Percentiles rank a stretch among this genome's conserved stretches.
Conservation (phyloP, 1,140 invertebrate species). For the Monochamus saltuarius region DNA sequence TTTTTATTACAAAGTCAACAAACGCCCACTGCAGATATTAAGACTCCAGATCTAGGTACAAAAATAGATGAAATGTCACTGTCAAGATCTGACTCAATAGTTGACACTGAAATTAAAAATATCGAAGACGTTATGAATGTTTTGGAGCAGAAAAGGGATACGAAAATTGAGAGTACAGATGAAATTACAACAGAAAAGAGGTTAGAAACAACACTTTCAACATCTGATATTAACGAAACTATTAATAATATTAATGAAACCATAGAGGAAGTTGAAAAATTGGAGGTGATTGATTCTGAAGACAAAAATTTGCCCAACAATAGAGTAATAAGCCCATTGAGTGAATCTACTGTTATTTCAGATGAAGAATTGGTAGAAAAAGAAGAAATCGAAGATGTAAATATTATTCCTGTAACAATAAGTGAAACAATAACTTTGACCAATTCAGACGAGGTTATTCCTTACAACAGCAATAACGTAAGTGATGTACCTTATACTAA, state of each 20-base stretch:
- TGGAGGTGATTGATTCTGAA: background rate
- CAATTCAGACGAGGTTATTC: no score
- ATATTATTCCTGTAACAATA: background rate
- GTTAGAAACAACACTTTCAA: no score
- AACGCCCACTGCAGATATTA: slow-evolving; percentile 11
- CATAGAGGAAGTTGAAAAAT: slow-evolving; percentile 6
- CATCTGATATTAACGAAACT: no score
- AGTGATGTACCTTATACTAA: no score
- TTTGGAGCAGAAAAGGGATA: slow-evolving; percentile 24
- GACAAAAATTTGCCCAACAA: background rate
- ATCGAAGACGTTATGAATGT: slow-evolving; percentile 44
- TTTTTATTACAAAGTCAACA: slow-evolving; percentile 28
- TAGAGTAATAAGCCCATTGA: background rate
- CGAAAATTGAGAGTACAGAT: slow-evolving; percentile 15
- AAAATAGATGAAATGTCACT: slow-evolving; percentile 31
- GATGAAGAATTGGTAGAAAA: slow-evolving; percentile 23
- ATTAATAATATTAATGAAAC: slow-evolving; percentile 5
- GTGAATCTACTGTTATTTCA: slow-evolving; percentile 24
- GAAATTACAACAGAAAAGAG: slow-evolving; percentile 5
- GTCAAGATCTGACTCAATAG: slow-evolving; percentile 38
- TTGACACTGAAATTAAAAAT: slow-evolving; percentile 46
- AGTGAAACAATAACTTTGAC: no score
- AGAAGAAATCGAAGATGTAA: slow-evolving; percentile 4
- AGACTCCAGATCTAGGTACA: slow-evolving; percentile 25
- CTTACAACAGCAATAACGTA: background rate